Base-by-base conservation (phyloP, 2,113 vertebrate species). In the Glaucidium brasilianum region DNA sequence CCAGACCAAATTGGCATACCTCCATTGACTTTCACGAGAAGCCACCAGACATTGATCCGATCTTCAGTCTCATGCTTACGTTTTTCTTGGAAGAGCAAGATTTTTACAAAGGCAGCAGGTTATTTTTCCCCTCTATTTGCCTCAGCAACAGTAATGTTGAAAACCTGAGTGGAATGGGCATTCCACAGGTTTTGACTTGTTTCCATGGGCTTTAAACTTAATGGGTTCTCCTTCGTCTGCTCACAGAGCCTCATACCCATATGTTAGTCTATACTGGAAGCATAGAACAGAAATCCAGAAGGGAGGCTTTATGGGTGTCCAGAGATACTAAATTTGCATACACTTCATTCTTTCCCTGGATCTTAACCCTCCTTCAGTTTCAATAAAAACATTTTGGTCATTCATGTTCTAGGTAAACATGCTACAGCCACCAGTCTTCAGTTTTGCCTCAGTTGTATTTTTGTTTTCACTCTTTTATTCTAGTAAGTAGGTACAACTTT, bases 1-100 rank as follows among this genome's bases (percentile, higher is more conserved):
- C 72, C 82, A 96, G 96, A 93, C 96, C 95, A 88, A 62, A 86
- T 95, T 95, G 92, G 96, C 94, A 71, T n/a, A 47, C 10, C 50
- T 92, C 90, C 92, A 66, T 2, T 88, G 84, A 90, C 81, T 95
- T 85, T 60, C 69, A 58, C 0, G 6, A 78, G 92, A 96, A 94
- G 66, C 91, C 91, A 96, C 95, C 71, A 92, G 77, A 35, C 81
- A 58, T 82, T 82, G 92, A 85, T 95, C 66, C 5, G 15, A 63
- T 81, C 89, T 89, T 87, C 74, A 79, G 84, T 89, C 80, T 90
- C 60, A 59, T 27, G 67, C 45, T 64, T 88, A n/a, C 5, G 2
- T 77, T 96, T 90, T 93, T 79, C 91, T 82, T 82, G 39, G 78
- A 88, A 91, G 62, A 90, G 45, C 22, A 63, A 58, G 62, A 55